Base-by-base conservation (phyloP, 2,888 invertebrate species). In the Cyaniris semiargus region DNA sequence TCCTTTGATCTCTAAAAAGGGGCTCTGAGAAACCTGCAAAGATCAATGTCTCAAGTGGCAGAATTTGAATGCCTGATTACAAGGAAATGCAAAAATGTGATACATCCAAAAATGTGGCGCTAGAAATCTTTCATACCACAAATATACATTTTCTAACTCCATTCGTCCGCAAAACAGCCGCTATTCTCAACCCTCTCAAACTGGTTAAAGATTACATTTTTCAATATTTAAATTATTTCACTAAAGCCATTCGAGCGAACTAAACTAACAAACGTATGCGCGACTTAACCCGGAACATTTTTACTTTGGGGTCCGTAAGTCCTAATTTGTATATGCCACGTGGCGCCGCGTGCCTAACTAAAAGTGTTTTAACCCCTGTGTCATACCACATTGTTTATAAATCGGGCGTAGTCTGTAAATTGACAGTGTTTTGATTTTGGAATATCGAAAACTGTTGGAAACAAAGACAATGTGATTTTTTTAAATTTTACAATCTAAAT, bases 191-290 rank as follows among this genome's bases (percentile, higher is more conserved):
- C 21, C 66, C 27, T 21, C 66, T 66, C 27, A 13, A 31, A 66
- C 66, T 71, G n/a, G 31, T 4, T 34, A 21, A 77, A 77, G 72
- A 77, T 77, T 77, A 71, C 70, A 76, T 77, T 78, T 77, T 78
- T 76, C 77, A 70, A 78, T 79, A 82, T 82, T 88, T 85, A 87
- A 87, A 86, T 86, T 85, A 83, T 86, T 84, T 83, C 85, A 85
- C 85, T 80, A 81, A 79, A 83, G 79, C 80, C 83, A 83, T 80
- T 80, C 81, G 81, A 79, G 80, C 80, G 83, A 78, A 85, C 88
- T 91, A 92, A 92, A 89, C 91, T 88, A 91, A 90, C 92, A 91
- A 90, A 86, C 88, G 85, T 91, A 93, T 93, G 92, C 92, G 88
- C 85, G 90, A 89, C 87, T 92, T 87, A 87, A 84, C 85, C 84